Percentiles rank a stretch among this genome's conserved stretches.
Evolutionary conservation across 2,797 vertebrate genomes (phyloP).

Genomic region (Bufotes viridis): DNA sequence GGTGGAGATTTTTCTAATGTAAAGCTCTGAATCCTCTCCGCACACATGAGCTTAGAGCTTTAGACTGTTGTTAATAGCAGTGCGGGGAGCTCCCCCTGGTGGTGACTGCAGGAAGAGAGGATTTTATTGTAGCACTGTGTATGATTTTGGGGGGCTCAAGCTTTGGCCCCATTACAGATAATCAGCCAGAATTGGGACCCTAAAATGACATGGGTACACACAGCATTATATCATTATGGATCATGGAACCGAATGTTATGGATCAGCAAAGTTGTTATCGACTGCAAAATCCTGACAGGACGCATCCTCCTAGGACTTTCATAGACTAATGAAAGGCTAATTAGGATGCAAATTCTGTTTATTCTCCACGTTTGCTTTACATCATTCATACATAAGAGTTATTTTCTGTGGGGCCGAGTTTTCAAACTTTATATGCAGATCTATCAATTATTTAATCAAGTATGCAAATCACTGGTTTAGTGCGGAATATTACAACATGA

Average conservation of each 20-base stretch:
- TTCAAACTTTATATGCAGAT: constrained; percentile 2
- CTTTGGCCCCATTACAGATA: too few relatives aligned
- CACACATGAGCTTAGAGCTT: too few relatives aligned
- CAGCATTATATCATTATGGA: not conserved
- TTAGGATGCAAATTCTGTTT: constrained; percentile 11
- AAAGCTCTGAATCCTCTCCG: too few relatives aligned
- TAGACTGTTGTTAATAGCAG: too few relatives aligned
- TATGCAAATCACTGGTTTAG: not conserved
- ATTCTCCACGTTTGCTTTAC: not conserved
- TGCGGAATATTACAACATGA: not conserved
- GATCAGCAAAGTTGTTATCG: not conserved
- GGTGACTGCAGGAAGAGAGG: not conserved
- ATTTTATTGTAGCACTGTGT: too few relatives aligned
- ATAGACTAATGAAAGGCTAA: not conserved
- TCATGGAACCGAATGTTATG: not conserved
- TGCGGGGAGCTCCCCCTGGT: not conserved
- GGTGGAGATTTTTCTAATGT: too few relatives aligned
- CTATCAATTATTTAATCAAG: not conserved
- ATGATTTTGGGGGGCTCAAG: too few relatives aligned
- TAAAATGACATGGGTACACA: too few relatives aligned
- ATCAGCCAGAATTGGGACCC: too few relatives aligned
- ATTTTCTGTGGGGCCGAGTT: not conserved
- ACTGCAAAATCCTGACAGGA: too few relatives aligned
- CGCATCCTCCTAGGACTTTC: not conserved
- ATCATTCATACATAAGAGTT: not conserved